phyloP scores from a whole-genome alignment of 2,113 vertebrate genomes.

The Carettochelys insculpta region DNA sequence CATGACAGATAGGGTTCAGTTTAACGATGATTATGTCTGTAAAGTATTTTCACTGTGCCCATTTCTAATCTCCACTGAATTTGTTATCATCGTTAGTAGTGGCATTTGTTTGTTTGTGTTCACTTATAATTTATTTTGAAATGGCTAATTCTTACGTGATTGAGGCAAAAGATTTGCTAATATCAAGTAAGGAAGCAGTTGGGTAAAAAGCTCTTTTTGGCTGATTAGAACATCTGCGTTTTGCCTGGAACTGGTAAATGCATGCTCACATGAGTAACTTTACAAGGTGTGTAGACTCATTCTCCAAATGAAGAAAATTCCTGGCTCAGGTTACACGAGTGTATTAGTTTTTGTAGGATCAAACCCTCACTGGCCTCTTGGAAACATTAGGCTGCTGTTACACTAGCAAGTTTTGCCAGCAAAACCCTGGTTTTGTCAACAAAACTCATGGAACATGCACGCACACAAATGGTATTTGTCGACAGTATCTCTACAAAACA shows the following conservation, averaged over 20 bases:
- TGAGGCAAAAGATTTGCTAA: background rate
- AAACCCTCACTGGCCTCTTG: background rate
- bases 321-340: background rate
- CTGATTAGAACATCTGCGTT: background rate
- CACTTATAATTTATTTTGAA: background rate
- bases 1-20: background rate
- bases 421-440: no score
- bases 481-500: no score
- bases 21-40: fast-evolving
- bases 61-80: background rate
- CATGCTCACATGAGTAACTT: background rate
- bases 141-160: background rate
- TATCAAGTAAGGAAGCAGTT: background rate
- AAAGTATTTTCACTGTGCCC: background rate
- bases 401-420: no score
- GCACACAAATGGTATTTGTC: no score
- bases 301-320: background rate
- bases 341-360: background rate
- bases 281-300: background rate
- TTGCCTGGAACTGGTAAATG: background rate
- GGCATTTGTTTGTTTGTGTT: background rate
- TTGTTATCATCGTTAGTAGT: background rate
- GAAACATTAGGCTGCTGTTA: no score
- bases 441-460: no score
- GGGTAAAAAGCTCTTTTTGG: background rate